These are phyloP conservation scores for Coilia nasus DNA, from an alignment of 2,797 vertebrate species.

Conservation along the genomic window DNA sequence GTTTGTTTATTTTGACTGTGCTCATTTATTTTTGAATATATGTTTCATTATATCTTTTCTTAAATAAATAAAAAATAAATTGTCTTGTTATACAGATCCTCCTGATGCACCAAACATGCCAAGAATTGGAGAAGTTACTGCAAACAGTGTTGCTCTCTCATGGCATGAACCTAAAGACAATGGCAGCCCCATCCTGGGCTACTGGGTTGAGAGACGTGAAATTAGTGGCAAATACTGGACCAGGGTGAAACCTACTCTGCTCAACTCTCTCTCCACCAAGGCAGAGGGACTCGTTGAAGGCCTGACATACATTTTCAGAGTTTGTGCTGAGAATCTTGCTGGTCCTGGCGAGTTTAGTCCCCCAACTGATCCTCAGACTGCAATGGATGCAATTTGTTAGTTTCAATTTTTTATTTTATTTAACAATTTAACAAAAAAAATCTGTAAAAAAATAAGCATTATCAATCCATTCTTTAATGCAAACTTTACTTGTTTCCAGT, in stretches of 20 bases:
- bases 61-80: neutral
- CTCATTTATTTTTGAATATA: neutral
- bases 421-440: neutral
- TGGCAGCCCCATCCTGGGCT: slow-evolving; percentile 95
- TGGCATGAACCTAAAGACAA: slow-evolving; percentile 99
- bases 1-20: slow-evolving; percentile 4
- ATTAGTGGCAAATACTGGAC: slow-evolving; percentile 98
- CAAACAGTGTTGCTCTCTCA: slow-evolving; percentile 85
- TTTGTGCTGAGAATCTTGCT: slow-evolving; percentile 96
- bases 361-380: slow-evolving; percentile 88
- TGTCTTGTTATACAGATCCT: slow-evolving; percentile 77
- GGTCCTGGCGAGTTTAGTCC: slow-evolving; percentile 96
- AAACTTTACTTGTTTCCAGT: slow-evolving; percentile 62
- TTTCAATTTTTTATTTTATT: slow-evolving; percentile 44
- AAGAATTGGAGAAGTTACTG: slow-evolving; percentile 88
- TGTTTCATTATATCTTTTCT: slow-evolving; percentile 15
- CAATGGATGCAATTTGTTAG: slow-evolving; percentile 93
- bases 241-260: slow-evolving; percentile 86
- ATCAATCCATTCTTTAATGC: neutral
- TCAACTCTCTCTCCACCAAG: slow-evolving; percentile 85
- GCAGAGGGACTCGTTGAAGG: slow-evolving; percentile 90
- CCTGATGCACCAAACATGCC: slow-evolving; percentile 95
- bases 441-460: neutral
- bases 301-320: slow-evolving; percentile 94
- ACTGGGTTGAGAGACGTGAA: slow-evolving; percentile 98